phyloP scores from a whole-genome alignment of 1,140 invertebrate species.

The Heliothis subflexa region DNA sequence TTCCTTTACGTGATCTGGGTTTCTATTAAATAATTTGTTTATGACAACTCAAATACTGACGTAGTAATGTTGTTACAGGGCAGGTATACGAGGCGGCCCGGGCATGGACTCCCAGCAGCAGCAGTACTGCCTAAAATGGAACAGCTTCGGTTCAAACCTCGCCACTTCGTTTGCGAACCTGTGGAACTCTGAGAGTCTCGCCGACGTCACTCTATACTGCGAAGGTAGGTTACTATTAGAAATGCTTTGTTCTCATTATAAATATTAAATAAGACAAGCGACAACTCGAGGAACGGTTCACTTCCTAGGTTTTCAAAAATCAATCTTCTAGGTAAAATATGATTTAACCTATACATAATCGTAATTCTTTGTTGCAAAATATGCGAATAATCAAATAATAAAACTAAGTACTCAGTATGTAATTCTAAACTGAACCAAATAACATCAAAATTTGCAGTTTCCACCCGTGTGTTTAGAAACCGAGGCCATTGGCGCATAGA shows the following conservation, averaged over 20 bases:
- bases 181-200: constrained; percentile 95
- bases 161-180: constrained; percentile 95
- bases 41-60: background rate
- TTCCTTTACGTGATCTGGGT: too few relatives aligned
- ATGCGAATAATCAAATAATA: too few relatives aligned
- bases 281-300: too few relatives aligned
- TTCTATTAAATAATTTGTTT: background rate
- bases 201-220: constrained; percentile 96
- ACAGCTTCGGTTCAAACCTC: constrained; percentile 95
- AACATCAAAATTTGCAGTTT: constrained; percentile 3
- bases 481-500: constrained; percentile 12
- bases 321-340: too few relatives aligned
- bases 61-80: constrained; percentile 71
- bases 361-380: too few relatives aligned
- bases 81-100: constrained; percentile 87
- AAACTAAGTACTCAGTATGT: too few relatives aligned
- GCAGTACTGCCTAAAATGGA: constrained; percentile 97
- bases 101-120: constrained; percentile 95
- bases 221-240: constrained; percentile 89
- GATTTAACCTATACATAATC: too few relatives aligned
- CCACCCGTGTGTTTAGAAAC: constrained; percentile 6
- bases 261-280: too few relatives aligned
- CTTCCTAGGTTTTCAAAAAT: too few relatives aligned
- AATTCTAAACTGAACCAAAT: background rate
- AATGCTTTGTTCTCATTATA: background rate